A percentile compares a stretch with the other conserved stretches of the same genome.
Conservation (phyloP, 2,888 invertebrate genomes). For the Heliconius hortense region DNA sequence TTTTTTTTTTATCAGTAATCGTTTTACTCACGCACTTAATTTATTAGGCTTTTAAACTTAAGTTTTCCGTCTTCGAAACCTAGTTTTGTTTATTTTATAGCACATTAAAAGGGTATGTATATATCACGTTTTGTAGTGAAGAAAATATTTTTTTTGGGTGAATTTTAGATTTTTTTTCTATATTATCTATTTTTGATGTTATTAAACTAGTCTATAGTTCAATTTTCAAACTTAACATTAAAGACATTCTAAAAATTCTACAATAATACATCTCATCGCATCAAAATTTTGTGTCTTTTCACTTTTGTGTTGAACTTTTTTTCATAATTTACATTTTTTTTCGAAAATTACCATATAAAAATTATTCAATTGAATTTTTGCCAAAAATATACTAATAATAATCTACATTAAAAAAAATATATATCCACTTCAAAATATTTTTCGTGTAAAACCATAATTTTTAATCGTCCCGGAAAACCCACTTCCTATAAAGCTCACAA, state of each 20-base stretch:
- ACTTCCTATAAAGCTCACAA: constrained; percentile 34
- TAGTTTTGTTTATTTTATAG: constrained; percentile 25
- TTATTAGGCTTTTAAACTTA: constrained; percentile 27
- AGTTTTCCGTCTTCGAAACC: constrained; percentile 21
- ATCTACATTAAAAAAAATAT: background rate
- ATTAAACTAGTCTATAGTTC: too few relatives aligned
- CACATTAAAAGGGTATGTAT: background rate
- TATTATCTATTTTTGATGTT: background rate
- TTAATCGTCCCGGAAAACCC: constrained; percentile 40
- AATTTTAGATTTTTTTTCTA: background rate
- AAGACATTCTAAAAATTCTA: background rate
- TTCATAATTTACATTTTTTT: background rate
- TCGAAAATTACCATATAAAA: background rate
- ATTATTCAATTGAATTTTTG: background rate
- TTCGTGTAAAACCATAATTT: constrained; percentile 34
- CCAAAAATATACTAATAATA: background rate
- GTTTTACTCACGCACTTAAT: constrained; percentile 41
- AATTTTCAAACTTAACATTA: background rate
- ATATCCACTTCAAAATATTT: background rate
- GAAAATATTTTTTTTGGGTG: background rate
- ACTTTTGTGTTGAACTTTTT: too few relatives aligned
- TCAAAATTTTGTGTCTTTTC: too few relatives aligned
- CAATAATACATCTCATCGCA: too few relatives aligned
- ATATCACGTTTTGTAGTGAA: background rate
- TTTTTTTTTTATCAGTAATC: constrained; percentile 33